Base-by-base conservation (phyloP, 92 coral and sea anemone species). In the Actinostola sp. region DNA sequence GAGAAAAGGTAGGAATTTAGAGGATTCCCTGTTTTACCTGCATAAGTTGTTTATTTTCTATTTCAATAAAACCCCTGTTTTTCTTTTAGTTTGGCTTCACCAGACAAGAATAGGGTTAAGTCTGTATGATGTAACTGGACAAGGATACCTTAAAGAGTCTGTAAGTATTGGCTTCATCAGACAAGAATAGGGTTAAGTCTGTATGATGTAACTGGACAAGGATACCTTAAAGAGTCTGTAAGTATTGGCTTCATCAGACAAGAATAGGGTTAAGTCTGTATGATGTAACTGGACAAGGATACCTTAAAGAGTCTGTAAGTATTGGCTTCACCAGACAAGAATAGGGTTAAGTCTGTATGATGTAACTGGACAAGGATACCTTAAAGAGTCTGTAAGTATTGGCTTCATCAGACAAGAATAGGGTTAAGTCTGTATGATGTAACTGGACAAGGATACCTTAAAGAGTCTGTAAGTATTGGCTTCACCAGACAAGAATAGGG, bases 261-360 rank as follows among this genome's bases (percentile, higher is more conserved):
- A 94, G 98, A 61, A 94, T 94, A 46, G 98, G 98, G 12, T 85
- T 94, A 14, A 94, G 98, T 80, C 84, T 94, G 16, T 94, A 94
- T 65, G 98, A 94, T 88, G 98, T 94, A 17, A 93, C 98, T 33
- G 98, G 98, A 15, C 98, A 94, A 66, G 98, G 98, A 1, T 94
- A 94, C 79, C 89, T 94, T 26, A 94, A 92, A 75, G 97, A 93
- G 61, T 93, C 96, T 66, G 97, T 93, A 67, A 88, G 91, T 63
- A 11, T 16, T 94, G 98, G 98, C 91, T 94, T 53, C 98, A 94
- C 75, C 98, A 94, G 75, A 94, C 98, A 24, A 94, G 98, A 61
- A 94, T 94, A 46, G 98, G 98, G 12, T 85, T 94, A 14, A 94
- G 98, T 80, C 84, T 94, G 16, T 94, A 94, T 65, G 98, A 94